Evolutionary conservation across 1,140 invertebrate genomes (phyloP).

Genomic region (Rhopalosiphum maidis): DNA sequence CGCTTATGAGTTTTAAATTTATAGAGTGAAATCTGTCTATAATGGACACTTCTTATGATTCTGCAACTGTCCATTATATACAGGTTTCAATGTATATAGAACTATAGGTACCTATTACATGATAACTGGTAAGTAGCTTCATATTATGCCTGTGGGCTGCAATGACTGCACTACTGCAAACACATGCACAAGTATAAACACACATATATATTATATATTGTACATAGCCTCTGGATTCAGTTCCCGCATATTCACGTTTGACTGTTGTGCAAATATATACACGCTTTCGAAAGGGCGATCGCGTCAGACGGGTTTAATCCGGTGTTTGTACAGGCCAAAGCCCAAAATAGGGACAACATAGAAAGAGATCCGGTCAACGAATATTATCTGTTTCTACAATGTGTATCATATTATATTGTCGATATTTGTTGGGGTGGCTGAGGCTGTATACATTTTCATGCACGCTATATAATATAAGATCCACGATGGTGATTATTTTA

Average conservation of each 20-base stretch:
- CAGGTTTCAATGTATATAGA: not conserved
- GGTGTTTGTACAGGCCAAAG: slow-evolving; percentile 12
- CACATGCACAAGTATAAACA: not conserved
- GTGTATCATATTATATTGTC: not conserved
- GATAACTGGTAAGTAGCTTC: not conserved
- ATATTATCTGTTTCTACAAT: not conserved
- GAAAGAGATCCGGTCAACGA: not conserved
- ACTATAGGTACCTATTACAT: not conserved
- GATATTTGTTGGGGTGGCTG: not conserved
- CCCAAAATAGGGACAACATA: not conserved
- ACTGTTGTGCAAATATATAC: not conserved
- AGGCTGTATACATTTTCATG: not conserved
- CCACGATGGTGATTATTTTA: not conserved
- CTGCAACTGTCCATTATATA: too few species aligned
- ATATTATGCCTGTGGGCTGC: not conserved
- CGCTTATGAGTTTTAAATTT: too few species aligned
- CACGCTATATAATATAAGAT: not conserved
- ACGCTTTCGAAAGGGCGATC: not conserved
- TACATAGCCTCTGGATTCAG: not conserved
- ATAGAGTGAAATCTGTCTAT: too few species aligned
- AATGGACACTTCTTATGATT: too few species aligned
- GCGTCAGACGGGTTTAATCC: not conserved
- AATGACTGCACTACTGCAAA: not conserved
- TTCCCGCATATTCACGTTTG: not conserved
- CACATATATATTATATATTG: not conserved